A percentile compares a stretch with the other conserved stretches of the same genome.
These are phyloP conservation scores for Mastomys coucha DNA, from an alignment of 2,113 vertebrate species.

Conservation along the genomic window DNA sequence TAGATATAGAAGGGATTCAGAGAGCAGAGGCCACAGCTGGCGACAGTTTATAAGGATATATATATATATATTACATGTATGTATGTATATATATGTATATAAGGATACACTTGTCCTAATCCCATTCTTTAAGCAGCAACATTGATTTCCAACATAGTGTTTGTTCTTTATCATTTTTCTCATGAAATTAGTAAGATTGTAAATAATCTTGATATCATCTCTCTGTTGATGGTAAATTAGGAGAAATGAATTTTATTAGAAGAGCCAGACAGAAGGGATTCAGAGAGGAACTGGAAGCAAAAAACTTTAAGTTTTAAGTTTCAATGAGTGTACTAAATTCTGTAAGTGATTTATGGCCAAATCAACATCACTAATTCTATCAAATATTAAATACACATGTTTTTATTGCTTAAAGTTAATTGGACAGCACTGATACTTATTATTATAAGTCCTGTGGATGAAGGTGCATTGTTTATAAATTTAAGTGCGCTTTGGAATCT, in stretches of 20 bases:
- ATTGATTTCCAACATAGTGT: neutral
- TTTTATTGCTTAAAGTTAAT: constrained; percentile 29
- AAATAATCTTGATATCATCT: neutral
- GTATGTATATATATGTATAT: too few species aligned
- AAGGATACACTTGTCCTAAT: neutral
- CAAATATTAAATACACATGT: neutral
- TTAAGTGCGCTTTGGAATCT: constrained; percentile 11
- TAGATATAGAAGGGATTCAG: too few species aligned
- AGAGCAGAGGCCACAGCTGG: too few species aligned
- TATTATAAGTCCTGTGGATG: neutral
- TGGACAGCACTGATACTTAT: neutral
- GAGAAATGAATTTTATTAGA: neutral
- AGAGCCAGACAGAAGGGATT: neutral
- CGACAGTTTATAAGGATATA: too few species aligned
- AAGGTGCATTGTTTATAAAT: neutral
- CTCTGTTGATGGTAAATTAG: neutral
- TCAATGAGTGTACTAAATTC: neutral
- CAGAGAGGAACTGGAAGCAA: neutral
- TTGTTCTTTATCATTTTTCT: neutral
- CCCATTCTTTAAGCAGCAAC: neutral
- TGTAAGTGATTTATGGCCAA: neutral
- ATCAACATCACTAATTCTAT: neutral
- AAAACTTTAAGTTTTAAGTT: constrained; percentile 23
- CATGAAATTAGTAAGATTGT: neutral
- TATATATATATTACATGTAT: too few species aligned